Evolutionary conservation across 2,113 vertebrate species (phyloP), one percentile per base, ranked within the genome.

Genomic region (Brachyhypopomus gauderio): DNA sequence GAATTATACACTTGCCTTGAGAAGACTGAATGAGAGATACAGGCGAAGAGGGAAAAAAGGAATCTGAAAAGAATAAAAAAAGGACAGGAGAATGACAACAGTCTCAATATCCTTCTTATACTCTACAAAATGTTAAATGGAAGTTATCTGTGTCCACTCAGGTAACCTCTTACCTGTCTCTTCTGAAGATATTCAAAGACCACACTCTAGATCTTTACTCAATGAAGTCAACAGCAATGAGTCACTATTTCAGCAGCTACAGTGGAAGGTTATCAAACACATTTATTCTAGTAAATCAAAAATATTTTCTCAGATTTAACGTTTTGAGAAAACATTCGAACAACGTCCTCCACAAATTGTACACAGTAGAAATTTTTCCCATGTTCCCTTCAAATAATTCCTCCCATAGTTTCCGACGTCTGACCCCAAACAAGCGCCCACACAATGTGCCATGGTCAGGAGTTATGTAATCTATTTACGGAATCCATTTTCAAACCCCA

Each of bases 21-120:
- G 95, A 92, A 94, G 95, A 95, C 92, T 95, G 94, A 96, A 96
- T 95, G 94, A 97, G 93, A 95, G 95, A 95, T 95, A 96, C 95
- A 94, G 95, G 94, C 92, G 95, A 94, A 94, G 94, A 95, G 92
- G 95, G 95, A 95, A 95, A 94, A 96, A 96, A 95, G 95, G 94
- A 94, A 96, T 97, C 96, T 97, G 95, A 90, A 96, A 96, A 94
- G 94, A 94, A 94, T 85, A 91, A 83, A 92, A 83, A 92, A 89
- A 95, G 79, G 86, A 92, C 89, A 93, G 87, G 90, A 94, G 88
- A 91, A 91, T 95, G 92, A 95, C 92, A 94, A 88, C 79, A 88
- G 84, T 85, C 56, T 79, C 56, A 89, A 84, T 48, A 83, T 12
- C 23, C 20, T 62, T 72, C 58, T 77, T 81, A 85, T 22, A 81